Evolutionary conservation across 2,888 invertebrate genomes (phyloP).

Genomic region (Eueremaeus valkanovi): DNA sequence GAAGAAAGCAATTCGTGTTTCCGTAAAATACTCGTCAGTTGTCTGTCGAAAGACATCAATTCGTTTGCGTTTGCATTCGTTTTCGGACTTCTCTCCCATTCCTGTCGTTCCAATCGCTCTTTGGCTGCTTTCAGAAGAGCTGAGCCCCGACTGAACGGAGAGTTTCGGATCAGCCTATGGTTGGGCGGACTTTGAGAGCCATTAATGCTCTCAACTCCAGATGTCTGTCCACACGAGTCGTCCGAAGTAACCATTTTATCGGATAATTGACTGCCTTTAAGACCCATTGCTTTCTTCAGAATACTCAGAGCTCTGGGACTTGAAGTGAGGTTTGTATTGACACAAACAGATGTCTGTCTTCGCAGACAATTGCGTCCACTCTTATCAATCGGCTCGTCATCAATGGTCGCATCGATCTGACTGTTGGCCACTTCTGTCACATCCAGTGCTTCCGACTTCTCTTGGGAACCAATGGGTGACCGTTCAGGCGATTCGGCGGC

Average conservation of each 20-base stretch:
- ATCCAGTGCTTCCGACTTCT: neutral
- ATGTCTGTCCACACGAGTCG: neutral
- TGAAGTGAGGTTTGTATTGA: neutral
- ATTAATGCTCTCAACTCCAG: neutral
- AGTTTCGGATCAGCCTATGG: neutral
- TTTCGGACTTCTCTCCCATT: neutral
- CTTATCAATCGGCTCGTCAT: neutral
- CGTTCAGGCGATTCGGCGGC: constrained; percentile 22
- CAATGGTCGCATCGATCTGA: neutral
- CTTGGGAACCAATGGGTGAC: neutral
- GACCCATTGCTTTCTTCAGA: constrained; percentile 29
- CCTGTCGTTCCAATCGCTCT: neutral
- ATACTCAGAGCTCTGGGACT: constrained; percentile 31
- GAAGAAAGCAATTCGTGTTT: constrained; percentile 14
- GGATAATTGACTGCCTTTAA: neutral
- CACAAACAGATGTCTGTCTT: constrained; percentile 4
- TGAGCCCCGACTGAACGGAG: constrained; percentile 32
- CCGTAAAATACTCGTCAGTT: constrained; percentile 13
- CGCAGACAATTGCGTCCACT: neutral
- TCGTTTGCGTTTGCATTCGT: neutral
- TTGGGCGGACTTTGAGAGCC: neutral
- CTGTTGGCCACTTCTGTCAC: neutral
- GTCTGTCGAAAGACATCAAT: neutral
- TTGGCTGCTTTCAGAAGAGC: constrained; percentile 16
- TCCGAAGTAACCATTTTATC: neutral